A percentile compares a stretch with the other conserved stretches of the same genome.
These are phyloP conservation scores for Proisotoma minuta DNA, from an alignment of 2,888 invertebrate species.

Conservation along the genomic window DNA sequence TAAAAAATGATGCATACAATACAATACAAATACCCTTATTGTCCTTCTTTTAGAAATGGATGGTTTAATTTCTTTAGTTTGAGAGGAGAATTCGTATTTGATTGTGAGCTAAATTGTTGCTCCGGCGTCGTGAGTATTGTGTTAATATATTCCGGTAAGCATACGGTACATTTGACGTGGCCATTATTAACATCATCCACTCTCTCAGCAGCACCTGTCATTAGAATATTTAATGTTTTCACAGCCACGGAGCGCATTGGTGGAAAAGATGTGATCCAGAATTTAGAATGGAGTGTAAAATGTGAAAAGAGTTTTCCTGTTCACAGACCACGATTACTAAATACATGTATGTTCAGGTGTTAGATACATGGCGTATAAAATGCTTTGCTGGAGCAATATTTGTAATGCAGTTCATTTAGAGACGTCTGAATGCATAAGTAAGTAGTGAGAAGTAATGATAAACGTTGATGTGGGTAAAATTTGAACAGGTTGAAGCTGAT, in stretches of 20 bases:
- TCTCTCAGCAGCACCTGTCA: constrained; percentile 1
- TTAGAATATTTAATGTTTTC: constrained; percentile 19
- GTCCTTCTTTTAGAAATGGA: too few relatives aligned
- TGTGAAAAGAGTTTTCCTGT: too few relatives aligned
- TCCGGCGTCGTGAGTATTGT: not conserved
- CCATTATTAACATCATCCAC: not conserved
- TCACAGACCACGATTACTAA: too few relatives aligned
- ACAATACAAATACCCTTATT: too few relatives aligned
- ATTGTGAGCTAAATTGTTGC: too few relatives aligned
- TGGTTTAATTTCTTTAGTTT: too few relatives aligned
- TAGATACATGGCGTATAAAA: not conserved
- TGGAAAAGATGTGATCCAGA: constrained; percentile 10
- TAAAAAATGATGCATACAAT: too few relatives aligned
- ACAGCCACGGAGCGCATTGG: constrained; percentile 10
- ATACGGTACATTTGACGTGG: constrained; percentile 10
- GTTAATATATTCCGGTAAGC: constrained; percentile 10
- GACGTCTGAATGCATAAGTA: not conserved
- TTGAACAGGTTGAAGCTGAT: constrained; percentile 2
- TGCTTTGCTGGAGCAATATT: not conserved
- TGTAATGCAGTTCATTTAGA: not conserved
- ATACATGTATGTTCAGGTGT: constrained; percentile 7
- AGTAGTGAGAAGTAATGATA: too few relatives aligned
- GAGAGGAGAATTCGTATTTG: not conserved
- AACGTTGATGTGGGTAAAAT: not conserved
- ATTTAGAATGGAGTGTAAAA: constrained; percentile 8